A percentile compares a stretch with the other conserved stretches of the same genome.
These are phyloP conservation scores for Drosophila ficusphila DNA, from an alignment of 1,140 invertebrate genomes.

Conservation along the genomic window DNA sequence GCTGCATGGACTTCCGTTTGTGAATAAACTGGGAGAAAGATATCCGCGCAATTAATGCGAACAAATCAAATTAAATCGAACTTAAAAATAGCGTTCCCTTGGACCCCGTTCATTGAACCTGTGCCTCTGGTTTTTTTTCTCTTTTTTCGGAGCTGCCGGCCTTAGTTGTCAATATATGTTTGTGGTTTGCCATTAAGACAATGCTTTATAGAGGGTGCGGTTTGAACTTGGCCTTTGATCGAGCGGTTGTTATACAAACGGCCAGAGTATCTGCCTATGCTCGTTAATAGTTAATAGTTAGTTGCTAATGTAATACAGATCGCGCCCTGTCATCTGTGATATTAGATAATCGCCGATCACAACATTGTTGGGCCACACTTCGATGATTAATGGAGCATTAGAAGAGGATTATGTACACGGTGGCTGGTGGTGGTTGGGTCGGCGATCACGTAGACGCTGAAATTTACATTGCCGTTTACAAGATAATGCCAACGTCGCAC, in stretches of 20 bases:
- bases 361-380: slow-evolving; percentile 20
- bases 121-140: slow-evolving; percentile 26
- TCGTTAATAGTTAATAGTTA: slow-evolving; percentile 20
- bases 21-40: slow-evolving; percentile 57
- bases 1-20: slow-evolving; percentile 65
- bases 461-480: slow-evolving; percentile 49
- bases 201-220: slow-evolving; percentile 66
- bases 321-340: slow-evolving; percentile 28
- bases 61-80: slow-evolving; percentile 70
- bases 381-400: slow-evolving; percentile 31
- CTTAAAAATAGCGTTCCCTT: slow-evolving; percentile 71
- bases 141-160: slow-evolving; percentile 41
- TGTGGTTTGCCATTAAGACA: slow-evolving; percentile 53
- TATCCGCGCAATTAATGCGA: slow-evolving; percentile 54
- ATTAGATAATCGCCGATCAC: slow-evolving; percentile 30
- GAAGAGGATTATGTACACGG: slow-evolving; percentile 47
- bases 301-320: slow-evolving; percentile 26
- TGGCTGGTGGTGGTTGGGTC: slow-evolving; percentile 1
- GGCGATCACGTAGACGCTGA: slow-evolving; percentile 53
- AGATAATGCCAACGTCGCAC: slow-evolving; percentile 29
- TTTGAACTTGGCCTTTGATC: slow-evolving; percentile 75
- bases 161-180: slow-evolving; percentile 62
- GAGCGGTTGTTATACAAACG: slow-evolving; percentile 53
- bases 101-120: slow-evolving; percentile 60
- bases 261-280: background rate